Evolutionary conservation across 2,113 vertebrate species (phyloP), one percentile per base, ranked within the genome.

Genomic region (Reinhardtius hippoglossoides): DNA sequence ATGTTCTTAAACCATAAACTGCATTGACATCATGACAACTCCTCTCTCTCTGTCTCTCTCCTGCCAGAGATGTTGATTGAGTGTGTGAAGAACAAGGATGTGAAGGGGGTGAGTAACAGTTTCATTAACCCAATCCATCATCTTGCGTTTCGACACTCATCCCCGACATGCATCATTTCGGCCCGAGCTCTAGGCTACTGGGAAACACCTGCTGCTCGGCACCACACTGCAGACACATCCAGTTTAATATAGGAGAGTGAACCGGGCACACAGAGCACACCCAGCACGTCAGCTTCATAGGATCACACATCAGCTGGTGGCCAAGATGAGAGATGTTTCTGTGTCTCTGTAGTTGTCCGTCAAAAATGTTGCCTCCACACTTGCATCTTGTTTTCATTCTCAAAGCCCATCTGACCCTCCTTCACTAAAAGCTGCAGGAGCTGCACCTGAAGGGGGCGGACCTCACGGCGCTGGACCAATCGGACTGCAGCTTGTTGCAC

Each of bases 11-110:
- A 23, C 60, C 35, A 37, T 18, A 52, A 37, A 20, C 9, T 40
- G n/a, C n/a, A 9, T 23, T 23, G 24, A 12, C 27, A 35, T n/a
- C 26, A 55, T 23, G 13, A 63, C 12, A 8, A 4, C 31, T 23
- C 27, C 20, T 59, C 56, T 52, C 13, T 31, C 26, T 67, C 18
- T 50, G n/a, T 71, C n/a, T 35, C 50, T 46, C 27, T 73, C 76
- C 84, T 90, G 88, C 93, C 91, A 68, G 94, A 96, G 61, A 77
- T 89, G 84, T 89, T 98, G 60, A 93, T 97, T 48, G 95, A 97
- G 71, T 96, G 96, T 84, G 96, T 97, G 85, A 97, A 94, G 93
- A 96, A 79, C 10, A 96, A 95, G n/a, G 93, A 97, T 74, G 86
- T 95, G 71, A 94, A 93, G 78, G 96, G 94, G 95, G 97, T 98